These are phyloP conservation scores for Cercocebus atys DNA, from an alignment of 2,113 vertebrate genomes.

Conservation along the genomic window DNA sequence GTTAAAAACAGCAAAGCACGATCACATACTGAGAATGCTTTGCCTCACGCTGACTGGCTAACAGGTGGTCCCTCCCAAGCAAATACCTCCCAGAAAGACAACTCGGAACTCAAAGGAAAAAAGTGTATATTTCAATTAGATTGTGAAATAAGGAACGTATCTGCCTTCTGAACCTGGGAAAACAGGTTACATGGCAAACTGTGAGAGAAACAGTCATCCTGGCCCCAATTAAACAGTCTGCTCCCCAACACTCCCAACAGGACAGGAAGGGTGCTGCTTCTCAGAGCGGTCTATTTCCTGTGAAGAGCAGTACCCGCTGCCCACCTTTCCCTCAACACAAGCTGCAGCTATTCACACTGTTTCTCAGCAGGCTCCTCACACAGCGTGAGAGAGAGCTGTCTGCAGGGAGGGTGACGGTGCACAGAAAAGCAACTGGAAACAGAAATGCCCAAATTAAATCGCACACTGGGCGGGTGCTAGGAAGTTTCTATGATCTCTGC, in stretches of 20 bases:
- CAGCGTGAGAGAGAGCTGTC: no score
- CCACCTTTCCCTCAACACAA: neutral
- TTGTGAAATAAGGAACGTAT: fast-evolving
- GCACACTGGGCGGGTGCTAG: fast-evolving
- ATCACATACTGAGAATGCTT: neutral
- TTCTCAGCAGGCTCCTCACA: neutral
- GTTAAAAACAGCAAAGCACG: neutral
- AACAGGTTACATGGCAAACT: neutral
- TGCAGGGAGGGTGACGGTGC: fast-evolving
- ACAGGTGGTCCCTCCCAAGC: neutral
- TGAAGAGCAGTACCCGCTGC: fast-evolving
- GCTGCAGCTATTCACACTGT: fast-evolving
- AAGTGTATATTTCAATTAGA: fast-evolving
- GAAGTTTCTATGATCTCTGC: neutral
- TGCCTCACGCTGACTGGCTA: no score
- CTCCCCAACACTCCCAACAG: no score
- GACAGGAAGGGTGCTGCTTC: neutral
- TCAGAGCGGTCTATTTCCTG: fast-evolving
- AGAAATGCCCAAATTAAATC: fast-evolving
- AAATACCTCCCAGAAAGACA: neutral
- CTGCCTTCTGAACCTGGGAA: no score
- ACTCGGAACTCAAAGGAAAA: neutral
- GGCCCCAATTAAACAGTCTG: neutral
- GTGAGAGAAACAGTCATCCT: fast-evolving
- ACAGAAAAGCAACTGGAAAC: neutral